Conservation (phyloP, 2,113 vertebrate genomes). For the Paramormyrops kingsleyae region DNA sequence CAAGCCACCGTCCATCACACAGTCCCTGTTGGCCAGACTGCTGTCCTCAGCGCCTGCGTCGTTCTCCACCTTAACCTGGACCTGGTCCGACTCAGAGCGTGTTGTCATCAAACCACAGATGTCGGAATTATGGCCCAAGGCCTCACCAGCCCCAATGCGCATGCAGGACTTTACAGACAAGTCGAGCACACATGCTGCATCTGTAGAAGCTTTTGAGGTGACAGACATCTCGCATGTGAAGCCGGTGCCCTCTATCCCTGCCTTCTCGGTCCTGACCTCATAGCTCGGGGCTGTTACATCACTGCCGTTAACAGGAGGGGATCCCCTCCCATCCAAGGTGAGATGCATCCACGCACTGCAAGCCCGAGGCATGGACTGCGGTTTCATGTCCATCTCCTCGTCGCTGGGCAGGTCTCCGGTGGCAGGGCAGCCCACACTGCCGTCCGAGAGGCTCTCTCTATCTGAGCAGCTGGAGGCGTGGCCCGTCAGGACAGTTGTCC, state of each 20-base stretch:
- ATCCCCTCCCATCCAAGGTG: conserved; percentile 42
- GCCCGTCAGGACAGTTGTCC: conserved; percentile 72
- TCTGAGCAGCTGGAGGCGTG: conserved; percentile 94
- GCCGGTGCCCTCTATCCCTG: background rate
- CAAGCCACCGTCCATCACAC: conserved; percentile 83
- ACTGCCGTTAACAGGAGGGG: background rate
- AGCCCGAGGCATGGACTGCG: conserved; percentile 63
- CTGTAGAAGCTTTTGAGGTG: conserved; percentile 75
- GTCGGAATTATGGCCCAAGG: conserved; percentile 7
- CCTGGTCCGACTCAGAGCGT: conserved; percentile 79
- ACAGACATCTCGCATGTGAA: background rate
- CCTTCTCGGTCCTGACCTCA: background rate
- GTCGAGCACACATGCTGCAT: conserved; percentile 96
- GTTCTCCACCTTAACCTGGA: conserved; percentile 97
- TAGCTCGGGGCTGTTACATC: background rate
- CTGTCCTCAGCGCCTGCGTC: conserved; percentile 82
- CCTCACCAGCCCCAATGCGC: conserved; percentile 65
- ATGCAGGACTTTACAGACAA: conserved; percentile 92
- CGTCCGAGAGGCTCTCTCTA: conserved; percentile 91
- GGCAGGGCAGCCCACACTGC: conserved; percentile 74
- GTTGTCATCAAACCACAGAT: conserved; percentile 74
- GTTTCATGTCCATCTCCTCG: conserved; percentile 81
- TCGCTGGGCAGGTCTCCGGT: conserved; percentile 89
- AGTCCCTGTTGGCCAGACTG: conserved; percentile 79
- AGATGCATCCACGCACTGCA: conserved; percentile 88